Base-by-base conservation (phyloP, 2,797 vertebrate genomes). In the Acanthopagrus latus region DNA sequence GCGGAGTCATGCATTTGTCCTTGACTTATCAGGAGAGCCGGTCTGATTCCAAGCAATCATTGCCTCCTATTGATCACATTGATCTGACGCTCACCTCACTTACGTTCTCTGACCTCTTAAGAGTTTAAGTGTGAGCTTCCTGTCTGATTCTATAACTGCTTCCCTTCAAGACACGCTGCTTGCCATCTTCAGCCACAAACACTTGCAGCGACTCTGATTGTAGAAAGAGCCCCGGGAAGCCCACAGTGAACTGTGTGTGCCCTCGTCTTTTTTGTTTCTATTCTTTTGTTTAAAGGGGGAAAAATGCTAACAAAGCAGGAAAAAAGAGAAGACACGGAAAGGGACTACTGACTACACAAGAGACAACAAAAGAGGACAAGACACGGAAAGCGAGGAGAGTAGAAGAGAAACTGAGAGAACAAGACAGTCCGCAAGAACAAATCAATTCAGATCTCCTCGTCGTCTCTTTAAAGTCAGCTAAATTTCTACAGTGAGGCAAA, bases 1-100 rank as follows among this genome's bases (percentile, higher is more conserved):
- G 25, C 23, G 41, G 29, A 63, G 63, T 62, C 41, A 47, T 33
- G 60, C 56, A 71, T 86, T 84, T 86, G 81, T 74, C 76, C 80
- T 85, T 87, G 87, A 81, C 69, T 82, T 86, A 78, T 77, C 66
- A 84, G 82, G 63, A 4, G 62, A 80, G 60, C 65, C 74, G 74
- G 54, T 82, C 67, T 27, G 69, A 87, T 92, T 89, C 76, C 38
- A 65, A 80, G 85, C 70, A 79, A 85, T 83, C 71, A 83, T 80
- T 84, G 60, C 75, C 29, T 76, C 59, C 9, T 83, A 87, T 90
- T 83, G 92, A 93, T 85, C 70, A 71, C 64, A 86, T 78, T 58
- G 87, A 91, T 84, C 72, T 7, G 51, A 71, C 5, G 64, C 78
- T 80, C 76, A 82, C 81, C 78, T 88, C 82, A 55, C 64, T 85